Evolutionary conservation across 2,113 vertebrate species (phyloP), one percentile per base, ranked within the genome.

Genomic region (Antechinus flavipes): DNA sequence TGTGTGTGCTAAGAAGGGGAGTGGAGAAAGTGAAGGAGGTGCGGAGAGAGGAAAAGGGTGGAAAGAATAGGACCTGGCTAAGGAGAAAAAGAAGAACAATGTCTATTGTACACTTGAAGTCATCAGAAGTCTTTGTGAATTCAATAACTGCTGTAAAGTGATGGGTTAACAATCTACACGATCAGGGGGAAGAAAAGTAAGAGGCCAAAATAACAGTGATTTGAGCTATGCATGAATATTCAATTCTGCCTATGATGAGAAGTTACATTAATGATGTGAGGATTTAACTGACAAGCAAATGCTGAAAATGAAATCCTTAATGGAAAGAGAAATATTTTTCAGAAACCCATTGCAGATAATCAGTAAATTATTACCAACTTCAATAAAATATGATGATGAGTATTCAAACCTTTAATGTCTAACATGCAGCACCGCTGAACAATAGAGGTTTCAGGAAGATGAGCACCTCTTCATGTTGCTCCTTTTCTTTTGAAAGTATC

Each of bases 141-240:
- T 94, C 94, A 98, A 93, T 84, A 95, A 96, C 94, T 95, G 56
- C 97, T 97, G 93, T 97, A 98, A 98, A 97, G 97, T 98, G 92
- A 98, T 97, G 97, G 97, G 97, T 98, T 98, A 98, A 98, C 97
- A 98, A 97, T 98, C 97, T 97, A 97, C 95, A 98, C 54, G 98
- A 98, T 98, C 97, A 96, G 91, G 93, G 90, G 94, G 95, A 54
- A 94, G 93, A 97, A 98, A 97, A 96, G 98, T 95, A 97, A 93
- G 25, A 96, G 96, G 46, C 42, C 68, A 97, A 97, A 97, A 96
- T 96, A 98, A 95, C 55, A 94, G 68, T 96, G 94, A 97, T 97
- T 98, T 98, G 95, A 97, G 56, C 7, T 94, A 91, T 0, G 0
- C 1, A 54, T 98, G 95, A 98, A 98, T 97, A 97, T 97, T 98